Conservation (phyloP, 2,888 invertebrate species). For the Himalopsyche anomala region DNA sequence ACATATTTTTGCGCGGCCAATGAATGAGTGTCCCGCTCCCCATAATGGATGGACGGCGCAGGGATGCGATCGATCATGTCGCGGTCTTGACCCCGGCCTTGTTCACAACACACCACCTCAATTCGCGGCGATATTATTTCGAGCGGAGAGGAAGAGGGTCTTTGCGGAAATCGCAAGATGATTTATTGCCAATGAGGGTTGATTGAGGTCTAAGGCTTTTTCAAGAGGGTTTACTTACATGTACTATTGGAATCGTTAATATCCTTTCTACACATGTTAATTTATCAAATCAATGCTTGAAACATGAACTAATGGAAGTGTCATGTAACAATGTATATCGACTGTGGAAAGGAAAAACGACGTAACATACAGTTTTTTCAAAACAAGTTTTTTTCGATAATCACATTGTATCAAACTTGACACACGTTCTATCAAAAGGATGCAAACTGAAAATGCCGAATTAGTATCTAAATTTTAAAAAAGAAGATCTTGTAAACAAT, state of each 20-base stretch:
- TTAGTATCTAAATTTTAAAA: no score
- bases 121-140: conserved; percentile 50
- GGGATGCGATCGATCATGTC: conserved; percentile 57
- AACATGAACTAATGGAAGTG: neutral
- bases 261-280: conserved; percentile 24
- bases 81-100: conserved; percentile 58
- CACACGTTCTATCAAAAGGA: no score
- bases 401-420: no score
- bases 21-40: conserved; percentile 42
- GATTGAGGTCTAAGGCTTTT: conserved; percentile 43
- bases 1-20: conserved; percentile 7
- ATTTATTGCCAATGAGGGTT: conserved; percentile 55
- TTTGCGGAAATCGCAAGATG: conserved; percentile 51
- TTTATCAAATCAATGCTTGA: conserved; percentile 21
- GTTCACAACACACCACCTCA: conserved; percentile 41
- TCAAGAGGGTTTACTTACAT: neutral
- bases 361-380: no score
- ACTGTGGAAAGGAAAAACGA: no score
- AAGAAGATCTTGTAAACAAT: no score
- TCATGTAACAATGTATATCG: neutral
- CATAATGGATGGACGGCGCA: conserved; percentile 56
- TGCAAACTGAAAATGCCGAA: no score
- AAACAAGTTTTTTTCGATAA: no score
- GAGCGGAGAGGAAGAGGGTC: conserved; percentile 46
- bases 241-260: neutral